These are phyloP conservation scores for Chaetura pelagica DNA, from an alignment of 2,113 vertebrate genomes.

Conservation along the genomic window DNA sequence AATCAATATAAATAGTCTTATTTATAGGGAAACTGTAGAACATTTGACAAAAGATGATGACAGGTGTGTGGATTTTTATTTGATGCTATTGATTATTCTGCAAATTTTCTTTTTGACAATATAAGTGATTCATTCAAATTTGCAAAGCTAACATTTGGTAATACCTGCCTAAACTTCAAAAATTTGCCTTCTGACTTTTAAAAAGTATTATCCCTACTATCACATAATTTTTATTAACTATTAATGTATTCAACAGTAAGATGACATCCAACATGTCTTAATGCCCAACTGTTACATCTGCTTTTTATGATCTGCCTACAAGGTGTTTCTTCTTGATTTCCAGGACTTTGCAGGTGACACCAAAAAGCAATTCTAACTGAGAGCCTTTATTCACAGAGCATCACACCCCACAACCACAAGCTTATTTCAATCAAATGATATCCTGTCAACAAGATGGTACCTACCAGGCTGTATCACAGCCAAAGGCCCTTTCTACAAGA, in stretches of 20 bases:
- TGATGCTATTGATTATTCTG: slow-evolving; percentile 59
- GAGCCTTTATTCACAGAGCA: not conserved
- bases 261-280: not conserved
- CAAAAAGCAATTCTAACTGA: not conserved
- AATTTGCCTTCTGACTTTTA: not conserved
- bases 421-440: not conserved
- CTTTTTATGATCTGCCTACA: not conserved
- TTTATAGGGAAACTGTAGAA: slow-evolving; percentile 76
- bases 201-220: not conserved
- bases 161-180: slow-evolving; percentile 21
- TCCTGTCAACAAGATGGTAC: not conserved
- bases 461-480: not conserved
- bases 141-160: slow-evolving; percentile 12
- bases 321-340: not conserved
- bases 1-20: slow-evolving; percentile 79
- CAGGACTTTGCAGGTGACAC: not conserved
- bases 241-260: not conserved
- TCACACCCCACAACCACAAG: not conserved
- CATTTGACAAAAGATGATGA: slow-evolving; percentile 62
- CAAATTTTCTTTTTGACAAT: slow-evolving; percentile 23
- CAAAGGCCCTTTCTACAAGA: not conserved
- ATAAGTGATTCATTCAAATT: slow-evolving; percentile 36
- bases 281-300: not conserved
- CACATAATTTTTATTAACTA: slow-evolving; percentile 7
- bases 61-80: slow-evolving; percentile 67